Evolutionary conservation across 1,140 invertebrate species (phyloP), one percentile per base, ranked within the genome.

Genomic region (Ostrea denselamellosa): DNA sequence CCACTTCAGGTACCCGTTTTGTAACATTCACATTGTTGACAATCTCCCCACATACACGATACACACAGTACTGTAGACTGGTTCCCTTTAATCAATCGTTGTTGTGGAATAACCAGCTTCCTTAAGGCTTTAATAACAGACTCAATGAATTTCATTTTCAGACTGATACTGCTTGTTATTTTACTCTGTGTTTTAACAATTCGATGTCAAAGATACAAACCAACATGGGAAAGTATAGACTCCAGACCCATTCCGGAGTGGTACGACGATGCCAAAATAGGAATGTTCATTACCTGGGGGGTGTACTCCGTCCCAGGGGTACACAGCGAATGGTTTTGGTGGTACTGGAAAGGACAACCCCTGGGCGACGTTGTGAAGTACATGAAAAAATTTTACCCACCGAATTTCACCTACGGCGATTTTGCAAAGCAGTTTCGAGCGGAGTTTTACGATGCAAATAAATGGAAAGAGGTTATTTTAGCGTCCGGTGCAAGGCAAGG

Each of bases 201-300:
- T 44, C 34, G 34, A 1, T 44, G 34, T 44, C 34, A 44, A 44
- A 62, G 14, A n/a, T 62, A 62, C 14, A 0, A 62, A 7, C 58
- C 93, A 14, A 92, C 58, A 54, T 95, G 95, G 95, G 85, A 92
- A 0, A 95, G 95, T 9, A 77, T 95, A 25, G 95, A 95, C 86
- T 83, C 87, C 0, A 91, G 95, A 34, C 95, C 95, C 0, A 82
- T 95, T 52, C 95, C 95, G 5, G n/a, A 22, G 8, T 95, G 95
- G 95, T 95, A 94, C 88, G 95, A 95, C 83, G 91, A 94, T 12
- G 92, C 92, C 17, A 95, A 95, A 89, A 86, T 95, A 54, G 95
- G 95, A 8, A 95, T 95, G 22, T 95, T 95, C 88, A 82, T 95
- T 14, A 94, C 95, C 90, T 95, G 94, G 94, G 94, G 94, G 10